Evolutionary conservation across 2,113 vertebrate species (phyloP), one percentile per base, ranked within the genome.

Genomic region (Cynopterus brachyotis): DNA sequence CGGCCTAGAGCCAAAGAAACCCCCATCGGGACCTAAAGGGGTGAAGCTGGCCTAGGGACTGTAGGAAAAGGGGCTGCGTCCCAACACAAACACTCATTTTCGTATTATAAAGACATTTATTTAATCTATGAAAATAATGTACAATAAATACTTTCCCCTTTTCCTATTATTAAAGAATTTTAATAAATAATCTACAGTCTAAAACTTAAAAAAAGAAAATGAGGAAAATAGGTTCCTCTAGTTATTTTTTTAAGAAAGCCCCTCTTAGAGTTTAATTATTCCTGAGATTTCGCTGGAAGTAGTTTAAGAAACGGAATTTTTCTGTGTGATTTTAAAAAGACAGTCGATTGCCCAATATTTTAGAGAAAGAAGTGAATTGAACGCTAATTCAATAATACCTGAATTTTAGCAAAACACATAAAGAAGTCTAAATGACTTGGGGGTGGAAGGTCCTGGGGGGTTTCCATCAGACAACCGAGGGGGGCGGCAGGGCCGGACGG

Each of bases 91-190:
- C 72, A 53, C 42, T 57, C 73, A 17, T 72, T 97, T 96, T 72
- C 20, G 64, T 98, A 98, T 98, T 97, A 99, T 98, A 99, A 99
- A 99, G 97, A 94, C 98, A 91, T 98, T 99, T 99, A 99, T 99
- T 99, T 98, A 99, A 99, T 98, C 99, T 99, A 99, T 99, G 99
- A 99, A 99, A 99, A 99, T 99, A 99, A 99, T 99, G 98, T 99
- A 99, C 99, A 99, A 99, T 99, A 99, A 99, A 99, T 99, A 99
- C 99, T 99, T 99, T 99, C 96, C 98, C 99, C 99, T 99, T 99
- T 99, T 99, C 98, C 99, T 97, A 97, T 99, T 99, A 99, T 98
- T 99, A 99, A 99, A 99, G 98, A 98, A 99, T 99, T 99, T 99
- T 94, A 99, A 99, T 99, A 99, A 99, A 99, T 99, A 99, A 98